phyloP scores from a whole-genome alignment of 2,888 invertebrate genomes.

The Marasmarcha lunaedactyla region DNA sequence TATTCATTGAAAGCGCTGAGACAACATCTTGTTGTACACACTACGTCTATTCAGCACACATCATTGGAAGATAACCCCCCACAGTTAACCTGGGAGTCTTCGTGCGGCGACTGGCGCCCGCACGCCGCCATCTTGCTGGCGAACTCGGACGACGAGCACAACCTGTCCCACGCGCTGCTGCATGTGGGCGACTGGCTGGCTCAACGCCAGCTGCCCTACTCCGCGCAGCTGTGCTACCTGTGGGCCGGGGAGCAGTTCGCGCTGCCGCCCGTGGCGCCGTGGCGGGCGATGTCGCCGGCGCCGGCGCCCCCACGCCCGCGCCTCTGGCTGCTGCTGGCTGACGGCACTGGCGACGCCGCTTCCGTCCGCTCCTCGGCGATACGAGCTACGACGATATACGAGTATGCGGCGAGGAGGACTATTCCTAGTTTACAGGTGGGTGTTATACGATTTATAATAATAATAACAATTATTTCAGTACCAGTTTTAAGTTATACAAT shows the following conservation, averaged over 20 bases:
- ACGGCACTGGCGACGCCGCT: constrained; percentile 24
- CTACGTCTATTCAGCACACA: no score
- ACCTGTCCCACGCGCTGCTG: constrained; percentile 81
- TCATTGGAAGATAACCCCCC: no score
- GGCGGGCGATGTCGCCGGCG: constrained; percentile 23
- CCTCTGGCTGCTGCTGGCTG: constrained; percentile 84
- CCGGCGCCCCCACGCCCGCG: constrained; percentile 52
- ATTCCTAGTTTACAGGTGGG: no score
- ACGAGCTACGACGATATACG: constrained; percentile 90
- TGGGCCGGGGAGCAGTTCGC: constrained; percentile 80
- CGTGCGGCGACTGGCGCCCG: constrained; percentile 95
- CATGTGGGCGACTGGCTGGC: constrained; percentile 73
- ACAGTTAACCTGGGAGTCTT: constrained; percentile 76
- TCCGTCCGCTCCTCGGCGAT: constrained; percentile 29
- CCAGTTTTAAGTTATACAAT: no score
- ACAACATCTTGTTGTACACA: no score
- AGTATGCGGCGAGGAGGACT: constrained; percentile 81
- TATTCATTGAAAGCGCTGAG: no score
- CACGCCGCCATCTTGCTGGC: constrained; percentile 96
- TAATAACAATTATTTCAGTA: no score
- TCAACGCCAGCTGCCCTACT: constrained; percentile 84
- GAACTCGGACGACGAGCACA: constrained; percentile 81
- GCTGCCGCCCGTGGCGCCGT: constrained; percentile 41
- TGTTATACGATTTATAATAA: no score
- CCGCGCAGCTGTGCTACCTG: constrained; percentile 96